Evolutionary conservation across 53 echinoderm and acorn worm species (phyloP), one percentile per base, ranked within the genome.

Genomic region (Antedon mediterranea): DNA sequence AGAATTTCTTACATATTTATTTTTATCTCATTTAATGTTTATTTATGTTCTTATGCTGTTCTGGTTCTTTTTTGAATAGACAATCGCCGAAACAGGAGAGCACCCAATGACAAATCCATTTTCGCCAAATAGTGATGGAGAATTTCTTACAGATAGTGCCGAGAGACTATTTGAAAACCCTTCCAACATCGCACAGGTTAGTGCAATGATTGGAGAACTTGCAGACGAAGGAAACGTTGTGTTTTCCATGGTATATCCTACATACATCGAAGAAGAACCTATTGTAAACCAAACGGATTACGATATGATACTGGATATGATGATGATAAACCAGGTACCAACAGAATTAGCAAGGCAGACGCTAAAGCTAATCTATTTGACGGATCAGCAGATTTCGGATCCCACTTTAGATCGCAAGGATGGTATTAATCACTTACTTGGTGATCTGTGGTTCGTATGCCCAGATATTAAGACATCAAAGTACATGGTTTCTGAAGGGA

Each of bases 191-290:
- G 71, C 32, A 31, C 31, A 79, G 18, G 79, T 71, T 20, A 71
- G 31, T 30, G 72, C 71, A 26, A 71, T 79, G 79, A 70, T 79
- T 5, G 79, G 79, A 29, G 71, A 79, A 28, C 71, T 72, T 32
- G 72, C 27, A 32, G 79, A 79, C 71, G 79, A 79, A 31, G 79
- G 79, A 28, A 79, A 71, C 32, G 71, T 79, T 26, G 33, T 71
- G 30, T 71, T 79, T 30, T 3, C 28, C 9, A 34, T 34, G 31
- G n/a, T 71, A 30, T 79, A 34, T 37, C 71, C 32, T 28, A 32
- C 33, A 2, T 78, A 43, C 9, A 4, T 31, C 0, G 79, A 71
- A 23, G 71, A n/a, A 15, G 79, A 71, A 30, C 79, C 79, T 27
- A 71, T 71, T 3, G 71, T 79, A 28, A 34, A 71, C 71, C 71